These are phyloP conservation scores for Otus sunia DNA, from an alignment of 2,113 vertebrate species.

Conservation along the genomic window DNA sequence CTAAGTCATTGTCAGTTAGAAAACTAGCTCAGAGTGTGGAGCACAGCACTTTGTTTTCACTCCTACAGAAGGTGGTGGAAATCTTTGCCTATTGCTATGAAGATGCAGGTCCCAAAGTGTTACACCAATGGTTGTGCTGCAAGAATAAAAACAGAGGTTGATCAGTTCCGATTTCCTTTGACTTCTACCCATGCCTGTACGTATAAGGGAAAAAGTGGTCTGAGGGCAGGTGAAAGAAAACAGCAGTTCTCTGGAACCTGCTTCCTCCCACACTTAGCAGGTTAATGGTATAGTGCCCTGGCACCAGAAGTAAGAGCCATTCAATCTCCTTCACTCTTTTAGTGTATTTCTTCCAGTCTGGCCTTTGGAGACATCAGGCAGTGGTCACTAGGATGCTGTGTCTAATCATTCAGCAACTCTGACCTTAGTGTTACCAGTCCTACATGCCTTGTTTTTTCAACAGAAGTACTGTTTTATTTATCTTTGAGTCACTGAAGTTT, in stretches of 20 bases:
- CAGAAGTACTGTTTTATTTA: neutral
- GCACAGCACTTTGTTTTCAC: neutral
- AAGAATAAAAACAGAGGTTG: neutral
- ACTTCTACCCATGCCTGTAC: neutral
- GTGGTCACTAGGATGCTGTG: neutral
- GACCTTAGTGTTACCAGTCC: neutral
- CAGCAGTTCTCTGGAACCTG: neutral
- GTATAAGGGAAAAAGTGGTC: neutral
- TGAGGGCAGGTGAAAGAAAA: neutral
- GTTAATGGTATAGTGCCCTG: neutral
- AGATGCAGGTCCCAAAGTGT: neutral
- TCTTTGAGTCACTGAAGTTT: neutral
- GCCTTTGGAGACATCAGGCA: neutral
- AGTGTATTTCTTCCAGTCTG: neutral
- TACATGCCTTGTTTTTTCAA: neutral
- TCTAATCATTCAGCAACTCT: neutral
- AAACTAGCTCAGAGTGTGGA: neutral
- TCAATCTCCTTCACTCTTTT: neutral
- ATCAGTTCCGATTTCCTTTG: neutral
- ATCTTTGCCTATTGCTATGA: neutral
- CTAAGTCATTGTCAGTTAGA: neutral
- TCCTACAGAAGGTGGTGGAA: neutral
- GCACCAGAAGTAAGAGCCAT: neutral
- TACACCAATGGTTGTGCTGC: neutral
- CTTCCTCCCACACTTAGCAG: neutral